Conservation (phyloP, 2,113 vertebrate species). For the Perca schrenkii region DNA sequence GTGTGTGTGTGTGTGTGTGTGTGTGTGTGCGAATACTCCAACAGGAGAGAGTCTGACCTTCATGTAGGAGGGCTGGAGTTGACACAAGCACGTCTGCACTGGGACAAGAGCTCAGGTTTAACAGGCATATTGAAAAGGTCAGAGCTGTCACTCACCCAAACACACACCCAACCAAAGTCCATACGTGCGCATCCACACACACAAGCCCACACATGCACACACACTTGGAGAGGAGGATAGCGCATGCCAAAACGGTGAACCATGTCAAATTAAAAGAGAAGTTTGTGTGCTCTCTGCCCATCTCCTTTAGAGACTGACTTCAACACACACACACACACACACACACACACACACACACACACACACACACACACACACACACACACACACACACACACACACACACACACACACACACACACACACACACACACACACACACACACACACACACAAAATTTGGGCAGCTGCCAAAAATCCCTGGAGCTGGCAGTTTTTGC, state of each 20-base stretch:
- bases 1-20: slow-evolving; percentile 22
- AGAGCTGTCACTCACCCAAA: slow-evolving; percentile 82
- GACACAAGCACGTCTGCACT: slow-evolving; percentile 84
- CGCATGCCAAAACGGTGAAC: slow-evolving; percentile 75
- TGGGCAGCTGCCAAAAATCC: slow-evolving; percentile 78
- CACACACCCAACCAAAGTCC: slow-evolving; percentile 38
- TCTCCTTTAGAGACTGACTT: slow-evolving; percentile 59
- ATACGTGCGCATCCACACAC: slow-evolving; percentile 27
- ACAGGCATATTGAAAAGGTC: slow-evolving; percentile 88
- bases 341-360: slow-evolving; percentile 20
- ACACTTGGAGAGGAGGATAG: slow-evolving; percentile 49
- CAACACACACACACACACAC: slow-evolving; percentile 30
- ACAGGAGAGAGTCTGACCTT: slow-evolving; percentile 83
- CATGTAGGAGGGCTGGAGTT: slow-evolving; percentile 82
- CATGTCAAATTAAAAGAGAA: slow-evolving; percentile 82
- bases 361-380: slow-evolving; percentile 29
- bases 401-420: slow-evolving; percentile 30
- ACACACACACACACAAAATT: slow-evolving; percentile 38
- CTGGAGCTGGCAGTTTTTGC: slow-evolving; percentile 73
- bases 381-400: slow-evolving; percentile 30
- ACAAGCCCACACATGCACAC: slow-evolving; percentile 9
- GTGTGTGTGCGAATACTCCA: slow-evolving; percentile 17
- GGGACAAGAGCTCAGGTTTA: slow-evolving; percentile 82
- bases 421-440: slow-evolving; percentile 30
- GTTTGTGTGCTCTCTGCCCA: slow-evolving; percentile 65